A percentile compares a stretch with the other conserved stretches of the same genome.
These are phyloP conservation scores for Tamias sibiricus DNA, from an alignment of 2,113 vertebrate genomes.

Conservation along the genomic window DNA sequence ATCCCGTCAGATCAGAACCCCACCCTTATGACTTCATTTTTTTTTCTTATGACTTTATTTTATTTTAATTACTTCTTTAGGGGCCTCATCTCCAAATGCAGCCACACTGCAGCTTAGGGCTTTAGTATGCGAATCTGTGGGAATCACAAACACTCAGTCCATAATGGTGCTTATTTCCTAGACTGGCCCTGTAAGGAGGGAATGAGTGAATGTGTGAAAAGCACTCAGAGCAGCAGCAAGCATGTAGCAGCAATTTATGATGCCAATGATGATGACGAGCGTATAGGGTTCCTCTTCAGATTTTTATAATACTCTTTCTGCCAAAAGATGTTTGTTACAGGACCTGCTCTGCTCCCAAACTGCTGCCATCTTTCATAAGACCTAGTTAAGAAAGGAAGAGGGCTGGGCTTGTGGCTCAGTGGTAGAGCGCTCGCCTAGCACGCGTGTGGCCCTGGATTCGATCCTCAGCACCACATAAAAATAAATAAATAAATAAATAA, in stretches of 20 bases:
- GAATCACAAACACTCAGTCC: neutral
- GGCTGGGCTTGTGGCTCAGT: too few species aligned
- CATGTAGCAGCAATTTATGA: rapidly evolving
- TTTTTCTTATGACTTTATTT: neutral
- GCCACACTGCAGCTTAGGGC: neutral
- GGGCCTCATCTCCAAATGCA: neutral
- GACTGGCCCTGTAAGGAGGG: neutral
- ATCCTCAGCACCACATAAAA: too few species aligned
- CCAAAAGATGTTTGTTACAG: neutral
- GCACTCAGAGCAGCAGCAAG: neutral
- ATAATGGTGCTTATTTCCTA: neutral
- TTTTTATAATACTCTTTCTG: neutral
- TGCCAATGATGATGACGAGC: neutral
- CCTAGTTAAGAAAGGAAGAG: too few species aligned
- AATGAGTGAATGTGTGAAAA: neutral
- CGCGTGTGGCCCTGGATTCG: too few species aligned
- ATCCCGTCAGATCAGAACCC: neutral
- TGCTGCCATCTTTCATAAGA: neutral
- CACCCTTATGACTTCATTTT: neutral
- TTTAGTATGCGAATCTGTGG: neutral
- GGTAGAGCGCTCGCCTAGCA: too few species aligned
- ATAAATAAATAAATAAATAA: too few species aligned
- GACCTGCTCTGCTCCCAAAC: neutral
- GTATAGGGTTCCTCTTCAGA: neutral
- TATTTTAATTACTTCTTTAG: neutral